phyloP scores from a whole-genome alignment of 64 coral and sea anemone genomes.

The Hydrozoanthus tunicans region DNA sequence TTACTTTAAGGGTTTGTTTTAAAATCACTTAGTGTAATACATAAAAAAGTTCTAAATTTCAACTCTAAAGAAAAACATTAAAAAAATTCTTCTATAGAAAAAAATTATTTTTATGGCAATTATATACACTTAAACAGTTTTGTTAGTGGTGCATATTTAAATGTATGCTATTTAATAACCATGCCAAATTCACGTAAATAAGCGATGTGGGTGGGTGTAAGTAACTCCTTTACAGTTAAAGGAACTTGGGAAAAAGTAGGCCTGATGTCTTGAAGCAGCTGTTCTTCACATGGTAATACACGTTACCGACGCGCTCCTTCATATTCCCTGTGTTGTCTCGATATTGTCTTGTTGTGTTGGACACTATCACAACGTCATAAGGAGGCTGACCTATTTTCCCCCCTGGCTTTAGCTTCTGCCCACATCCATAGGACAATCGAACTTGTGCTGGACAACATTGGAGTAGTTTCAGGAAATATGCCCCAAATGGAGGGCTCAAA shows the following conservation, averaged over 20 bases:
- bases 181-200: neutral
- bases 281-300: neutral
- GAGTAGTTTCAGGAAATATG: neutral
- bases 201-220: neutral
- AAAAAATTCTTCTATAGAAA: too few species aligned
- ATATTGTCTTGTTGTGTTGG: slow-evolving; percentile 3
- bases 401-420: neutral
- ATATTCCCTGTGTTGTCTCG: slow-evolving; percentile 13
- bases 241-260: slow-evolving; percentile 5
- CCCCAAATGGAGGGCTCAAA: slow-evolving; percentile 6
- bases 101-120: too few species aligned
- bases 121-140: too few species aligned
- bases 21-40: too few species aligned
- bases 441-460: slow-evolving; percentile 2
- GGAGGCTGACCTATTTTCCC: neutral
- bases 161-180: neutral
- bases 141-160: neutral
- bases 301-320: slow-evolving; percentile 8
- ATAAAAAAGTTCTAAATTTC: too few species aligned
- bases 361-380: slow-evolving; percentile 23
- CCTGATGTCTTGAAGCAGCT: neutral
- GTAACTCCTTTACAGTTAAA: neutral
- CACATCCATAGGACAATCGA: slow-evolving; percentile 10
- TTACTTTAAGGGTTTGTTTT: too few species aligned
- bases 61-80: too few species aligned